Conservation (phyloP, 2,113 vertebrate species). For the Turnix velox region DNA sequence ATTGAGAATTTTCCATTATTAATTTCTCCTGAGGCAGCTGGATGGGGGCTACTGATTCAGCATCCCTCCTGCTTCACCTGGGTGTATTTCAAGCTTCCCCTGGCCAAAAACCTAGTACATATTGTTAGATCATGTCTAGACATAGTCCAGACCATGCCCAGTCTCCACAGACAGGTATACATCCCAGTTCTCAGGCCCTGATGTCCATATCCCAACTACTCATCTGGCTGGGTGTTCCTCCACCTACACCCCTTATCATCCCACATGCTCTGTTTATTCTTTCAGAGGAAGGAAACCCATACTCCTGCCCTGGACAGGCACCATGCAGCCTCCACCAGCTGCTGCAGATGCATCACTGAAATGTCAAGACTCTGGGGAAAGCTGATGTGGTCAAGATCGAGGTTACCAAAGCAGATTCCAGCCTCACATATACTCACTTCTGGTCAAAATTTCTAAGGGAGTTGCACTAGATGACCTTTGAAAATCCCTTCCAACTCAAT, state of each 20-base stretch:
- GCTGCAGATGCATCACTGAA: background rate
- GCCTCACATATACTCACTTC: background rate
- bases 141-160: background rate
- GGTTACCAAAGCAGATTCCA: background rate
- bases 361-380: background rate
- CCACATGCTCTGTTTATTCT: background rate
- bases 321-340: background rate
- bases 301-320: accelerated
- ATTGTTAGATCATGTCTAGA: slow-evolving; percentile 49
- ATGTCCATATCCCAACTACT: background rate
- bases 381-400: background rate
- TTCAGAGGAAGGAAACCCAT: background rate
- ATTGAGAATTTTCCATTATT: background rate
- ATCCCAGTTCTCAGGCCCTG: background rate
- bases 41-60: background rate
- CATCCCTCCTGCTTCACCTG: background rate
- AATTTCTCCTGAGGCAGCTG: background rate
- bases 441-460: background rate
- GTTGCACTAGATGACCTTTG: too few species aligned
- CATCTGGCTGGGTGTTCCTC: background rate
- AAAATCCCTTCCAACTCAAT: too few species aligned
- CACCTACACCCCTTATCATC: background rate
- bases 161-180: background rate
- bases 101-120: background rate
- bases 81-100: background rate